A percentile compares a stretch with the other conserved stretches of the same genome.
These are phyloP conservation scores for Pipistrellus pipistrellus DNA, from an alignment of 2,797 vertebrate species.

Conservation along the genomic window DNA sequence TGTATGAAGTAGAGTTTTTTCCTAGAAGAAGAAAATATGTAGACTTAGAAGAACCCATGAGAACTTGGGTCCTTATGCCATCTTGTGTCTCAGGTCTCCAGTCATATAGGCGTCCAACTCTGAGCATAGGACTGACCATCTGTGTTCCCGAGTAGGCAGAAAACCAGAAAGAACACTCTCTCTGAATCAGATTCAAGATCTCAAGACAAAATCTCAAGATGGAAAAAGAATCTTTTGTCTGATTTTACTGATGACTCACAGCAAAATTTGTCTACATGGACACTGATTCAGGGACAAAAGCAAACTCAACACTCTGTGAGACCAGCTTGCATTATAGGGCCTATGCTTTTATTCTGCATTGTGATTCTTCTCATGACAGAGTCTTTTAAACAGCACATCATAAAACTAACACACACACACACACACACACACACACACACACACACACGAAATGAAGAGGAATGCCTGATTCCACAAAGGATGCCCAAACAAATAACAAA, in stretches of 20 bases:
- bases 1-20: neutral
- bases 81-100: neutral
- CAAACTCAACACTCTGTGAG: neutral
- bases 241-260: neutral
- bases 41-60: neutral
- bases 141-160: neutral
- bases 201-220: neutral
- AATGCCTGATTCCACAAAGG: neutral
- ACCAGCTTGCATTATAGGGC: neutral
- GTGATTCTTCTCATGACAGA: neutral
- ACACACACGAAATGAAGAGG: neutral
- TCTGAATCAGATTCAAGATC: no score
- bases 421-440: neutral
- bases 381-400: neutral
- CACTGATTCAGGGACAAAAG: neutral
- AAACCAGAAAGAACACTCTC: neutral
- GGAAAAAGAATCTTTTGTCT: neutral
- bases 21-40: neutral
- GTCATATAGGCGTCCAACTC: neutral
- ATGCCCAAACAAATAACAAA: neutral
- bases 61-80: neutral
- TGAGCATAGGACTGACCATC: neutral
- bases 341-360: neutral
- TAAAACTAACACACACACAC: neutral
- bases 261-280: neutral